A percentile compares a stretch with the other conserved stretches of the same genome.
Evolutionary conservation across 2,113 vertebrate species (phyloP).

Genomic region (Tinamus guttatus): DNA sequence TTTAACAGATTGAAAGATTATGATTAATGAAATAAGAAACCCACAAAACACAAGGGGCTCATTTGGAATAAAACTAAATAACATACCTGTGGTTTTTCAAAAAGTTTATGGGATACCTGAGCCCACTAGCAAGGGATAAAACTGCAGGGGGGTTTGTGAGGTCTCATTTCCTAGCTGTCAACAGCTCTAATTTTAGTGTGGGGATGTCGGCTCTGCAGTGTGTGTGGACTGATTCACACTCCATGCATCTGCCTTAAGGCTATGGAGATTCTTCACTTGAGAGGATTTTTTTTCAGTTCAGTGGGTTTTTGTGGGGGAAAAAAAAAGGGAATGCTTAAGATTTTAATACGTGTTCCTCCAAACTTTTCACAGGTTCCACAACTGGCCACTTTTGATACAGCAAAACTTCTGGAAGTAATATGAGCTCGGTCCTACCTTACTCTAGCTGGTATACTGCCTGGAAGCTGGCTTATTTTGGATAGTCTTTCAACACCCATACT

Average conservation of each 20-base stretch:
- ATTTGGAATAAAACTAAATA: neutral
- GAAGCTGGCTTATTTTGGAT: neutral
- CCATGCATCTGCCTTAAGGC: neutral
- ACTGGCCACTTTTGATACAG: neutral
- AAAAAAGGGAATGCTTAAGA: neutral
- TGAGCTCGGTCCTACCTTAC: neutral
- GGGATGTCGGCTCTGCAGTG: neutral
- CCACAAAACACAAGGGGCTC: neutral
- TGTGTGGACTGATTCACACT: neutral
- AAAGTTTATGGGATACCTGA: neutral
- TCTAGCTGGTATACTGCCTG: neutral
- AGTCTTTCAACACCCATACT: neutral
- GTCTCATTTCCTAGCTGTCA: neutral
- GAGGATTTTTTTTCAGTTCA: neutral
- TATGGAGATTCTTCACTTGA: neutral
- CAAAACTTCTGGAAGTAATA: neutral
- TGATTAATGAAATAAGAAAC: neutral
- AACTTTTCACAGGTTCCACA: neutral
- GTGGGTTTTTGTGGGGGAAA: neutral
- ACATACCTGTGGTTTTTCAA: neutral
- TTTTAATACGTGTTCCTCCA: neutral
- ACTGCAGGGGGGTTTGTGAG: neutral
- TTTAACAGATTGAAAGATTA: neutral
- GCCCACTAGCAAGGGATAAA: neutral
- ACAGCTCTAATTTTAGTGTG: conserved; percentile 6